Base-by-base conservation (phyloP, 2,113 vertebrate species). In the Ascaphus truei region DNA sequence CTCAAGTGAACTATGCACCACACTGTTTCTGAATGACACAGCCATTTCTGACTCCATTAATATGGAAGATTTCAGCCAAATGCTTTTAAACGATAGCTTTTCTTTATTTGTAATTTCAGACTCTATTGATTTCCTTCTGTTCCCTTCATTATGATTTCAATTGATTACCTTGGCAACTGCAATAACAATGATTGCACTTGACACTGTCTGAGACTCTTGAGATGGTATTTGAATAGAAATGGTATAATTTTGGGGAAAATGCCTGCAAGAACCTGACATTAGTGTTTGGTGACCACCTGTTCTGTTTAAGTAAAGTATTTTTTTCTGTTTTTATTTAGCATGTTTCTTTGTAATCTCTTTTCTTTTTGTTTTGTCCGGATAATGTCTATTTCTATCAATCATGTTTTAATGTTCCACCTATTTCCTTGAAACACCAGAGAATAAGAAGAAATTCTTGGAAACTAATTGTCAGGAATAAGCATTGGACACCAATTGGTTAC, bases 71-170 rank as follows among this genome's bases (percentile, higher is more conserved):
- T 91, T 89, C 84, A 92, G 87, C 88, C 88, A 92, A 93, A 91
- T 86, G 90, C 85, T 89, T 88, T 90, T 92, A 89, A 92, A 90
- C 63, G 80, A 92, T 92, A 91, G 87, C 87, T 91, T 90, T 88
- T 87, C 85, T 89, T 92, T 90, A 90, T 90, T 90, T 90, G 87
- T 89, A 93, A 93, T 92, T 91, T 91, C 88, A 90, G 88, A 87
- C 81, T 90, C 88, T 89, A 90, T 88, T 89, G 86, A 92, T 92
- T 91, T 92, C 86, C 89, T 90, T 91, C 90, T 92, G 89, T 91
- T 92, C 88, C 88, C 88, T 91, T 90, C 89, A 88, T 92, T 91
- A 91, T 88, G 88, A 90, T 93, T 91, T 88, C 88, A 88, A 91
- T 89, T 89, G 89, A 89, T 92, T 91, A 91, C 84, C 86, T 88